Conservation (phyloP, 2,888 invertebrate genomes). For the Siphonodentalium dalli region DNA sequence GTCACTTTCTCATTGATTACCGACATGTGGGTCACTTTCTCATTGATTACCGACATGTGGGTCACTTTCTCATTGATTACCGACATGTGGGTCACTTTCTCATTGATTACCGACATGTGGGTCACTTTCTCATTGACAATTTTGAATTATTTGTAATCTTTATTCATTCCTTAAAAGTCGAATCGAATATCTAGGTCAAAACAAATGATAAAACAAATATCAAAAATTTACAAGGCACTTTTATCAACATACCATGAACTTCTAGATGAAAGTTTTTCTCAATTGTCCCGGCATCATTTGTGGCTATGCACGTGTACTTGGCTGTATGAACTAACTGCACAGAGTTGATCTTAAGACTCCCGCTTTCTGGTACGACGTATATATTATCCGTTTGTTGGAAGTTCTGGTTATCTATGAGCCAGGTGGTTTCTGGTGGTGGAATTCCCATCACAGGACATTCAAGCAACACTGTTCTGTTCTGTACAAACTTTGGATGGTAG, state of each 20-base stretch:
- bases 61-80: too few relatives aligned
- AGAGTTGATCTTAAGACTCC: slow-evolving; percentile 46
- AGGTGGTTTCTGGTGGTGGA: slow-evolving; percentile 63
- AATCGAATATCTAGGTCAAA: too few relatives aligned
- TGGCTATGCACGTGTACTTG: slow-evolving; percentile 66
- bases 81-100: too few relatives aligned
- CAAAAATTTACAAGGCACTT: too few relatives aligned
- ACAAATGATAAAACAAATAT: too few relatives aligned
- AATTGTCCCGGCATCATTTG: slow-evolving; percentile 67
- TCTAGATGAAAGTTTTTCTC: slow-evolving; percentile 57
- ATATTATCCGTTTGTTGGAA: slow-evolving; percentile 24
- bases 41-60: too few relatives aligned
- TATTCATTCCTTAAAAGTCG: too few relatives aligned
- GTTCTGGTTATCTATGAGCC: slow-evolving; percentile 52
- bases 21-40: too few relatives aligned
- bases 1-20: too few relatives aligned
- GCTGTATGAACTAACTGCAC: slow-evolving; percentile 62
- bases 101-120: too few relatives aligned
- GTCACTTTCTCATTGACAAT: too few relatives aligned
- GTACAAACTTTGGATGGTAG: slow-evolving; percentile 56
- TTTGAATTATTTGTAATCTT: too few relatives aligned
- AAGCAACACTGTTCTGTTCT: slow-evolving; percentile 60
- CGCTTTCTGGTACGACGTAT: slow-evolving; percentile 32
- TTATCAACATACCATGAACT: slow-evolving; percentile 52
- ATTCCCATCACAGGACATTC: slow-evolving; percentile 66